These are phyloP conservation scores for Acipenser oxyrinchus DNA, from an alignment of 2,797 vertebrate species.

Conservation along the genomic window DNA sequence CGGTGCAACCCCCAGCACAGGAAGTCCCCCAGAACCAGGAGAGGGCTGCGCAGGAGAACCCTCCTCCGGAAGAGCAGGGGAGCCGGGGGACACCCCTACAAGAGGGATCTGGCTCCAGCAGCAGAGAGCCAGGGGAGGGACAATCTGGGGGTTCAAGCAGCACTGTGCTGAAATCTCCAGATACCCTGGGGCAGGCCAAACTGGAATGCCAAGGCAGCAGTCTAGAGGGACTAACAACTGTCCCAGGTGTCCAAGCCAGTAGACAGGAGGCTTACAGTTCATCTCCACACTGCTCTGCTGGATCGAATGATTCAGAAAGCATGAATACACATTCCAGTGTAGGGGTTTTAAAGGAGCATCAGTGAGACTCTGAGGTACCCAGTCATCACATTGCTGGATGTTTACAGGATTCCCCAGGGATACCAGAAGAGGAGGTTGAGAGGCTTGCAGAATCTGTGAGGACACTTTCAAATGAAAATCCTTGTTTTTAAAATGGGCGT, in stretches of 20 bases:
- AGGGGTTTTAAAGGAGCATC: background rate
- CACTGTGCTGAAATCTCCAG: background rate
- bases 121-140: background rate
- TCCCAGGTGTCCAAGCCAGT: too few species aligned
- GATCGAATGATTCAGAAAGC: background rate
- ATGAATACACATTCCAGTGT: background rate
- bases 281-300: background rate
- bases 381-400: background rate
- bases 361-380: background rate
- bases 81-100: conserved; percentile 7
- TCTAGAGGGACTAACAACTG: background rate
- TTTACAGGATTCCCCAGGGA: background rate
- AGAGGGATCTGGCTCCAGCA: too few species aligned
- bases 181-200: background rate
- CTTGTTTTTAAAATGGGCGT: too few species aligned
- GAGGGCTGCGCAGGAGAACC: conserved; percentile 44
- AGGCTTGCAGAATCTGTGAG: too few species aligned
- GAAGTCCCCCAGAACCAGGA: conserved; percentile 39
- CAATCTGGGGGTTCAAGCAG: background rate
- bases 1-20: conserved; percentile 7
- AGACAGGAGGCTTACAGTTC: background rate
- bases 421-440: background rate
- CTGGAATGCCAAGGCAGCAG: background rate
- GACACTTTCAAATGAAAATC: too few species aligned
- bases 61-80: conserved; percentile 5